Evolutionary conservation across 2,113 vertebrate species (phyloP).

Genomic region (Protobothrops flavoviridis): DNA sequence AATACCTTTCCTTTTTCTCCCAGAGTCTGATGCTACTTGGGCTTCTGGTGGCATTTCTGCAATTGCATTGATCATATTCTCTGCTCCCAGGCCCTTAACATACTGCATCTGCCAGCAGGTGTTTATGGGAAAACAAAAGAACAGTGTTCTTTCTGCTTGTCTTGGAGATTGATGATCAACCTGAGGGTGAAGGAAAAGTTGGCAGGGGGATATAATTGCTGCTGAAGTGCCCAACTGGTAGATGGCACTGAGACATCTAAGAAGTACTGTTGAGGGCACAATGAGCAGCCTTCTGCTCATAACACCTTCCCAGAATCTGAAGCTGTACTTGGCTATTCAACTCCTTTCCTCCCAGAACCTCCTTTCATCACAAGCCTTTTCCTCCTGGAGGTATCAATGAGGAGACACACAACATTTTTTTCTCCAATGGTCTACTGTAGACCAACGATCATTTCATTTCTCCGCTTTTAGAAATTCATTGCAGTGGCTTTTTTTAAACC

Average conservation of each 20-base stretch:
- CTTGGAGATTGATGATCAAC: neutral
- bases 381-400: neutral
- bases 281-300: neutral
- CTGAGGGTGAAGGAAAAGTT: neutral
- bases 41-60: neutral
- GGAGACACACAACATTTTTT: neutral
- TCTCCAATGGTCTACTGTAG: neutral
- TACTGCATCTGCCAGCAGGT: neutral
- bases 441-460: neutral
- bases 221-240: neutral
- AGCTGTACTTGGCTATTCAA: neutral
- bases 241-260: neutral
- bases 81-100: neutral
- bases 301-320: neutral
- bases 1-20: no score
- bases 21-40: neutral
- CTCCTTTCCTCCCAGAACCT: neutral
- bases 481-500: neutral
- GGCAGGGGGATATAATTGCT: neutral
- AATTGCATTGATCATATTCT: neutral
- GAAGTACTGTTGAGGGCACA: neutral
- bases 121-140: neutral
- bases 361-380: neutral
- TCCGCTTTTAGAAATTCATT: neutral
- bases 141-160: neutral